Conservation (phyloP, 23 tunicate genomes). For the Trididemnum nubilum region DNA sequence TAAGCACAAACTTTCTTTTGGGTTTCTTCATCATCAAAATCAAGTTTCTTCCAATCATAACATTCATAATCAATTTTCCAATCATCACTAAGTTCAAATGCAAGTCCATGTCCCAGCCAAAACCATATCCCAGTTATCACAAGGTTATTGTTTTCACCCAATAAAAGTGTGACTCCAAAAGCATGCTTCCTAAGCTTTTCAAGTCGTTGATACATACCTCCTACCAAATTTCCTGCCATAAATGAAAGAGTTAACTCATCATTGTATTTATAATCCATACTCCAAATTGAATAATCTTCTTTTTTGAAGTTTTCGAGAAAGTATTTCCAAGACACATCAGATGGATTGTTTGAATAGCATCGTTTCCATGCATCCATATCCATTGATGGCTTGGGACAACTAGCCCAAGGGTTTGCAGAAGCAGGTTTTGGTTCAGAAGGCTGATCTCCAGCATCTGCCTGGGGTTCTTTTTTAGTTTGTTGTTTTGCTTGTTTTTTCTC, state of each 20-base stretch:
- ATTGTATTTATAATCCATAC: constrained; percentile 59
- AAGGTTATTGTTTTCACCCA: constrained; percentile 20
- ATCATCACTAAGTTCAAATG: constrained; percentile 54
- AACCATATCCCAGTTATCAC: constrained; percentile 79
- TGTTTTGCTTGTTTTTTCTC: constrained; percentile 18
- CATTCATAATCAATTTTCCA: constrained; percentile 90
- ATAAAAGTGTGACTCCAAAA: constrained; percentile 29
- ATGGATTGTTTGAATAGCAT: constrained; percentile 48
- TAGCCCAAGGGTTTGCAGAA: constrained; percentile 84
- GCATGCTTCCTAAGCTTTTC: constrained; percentile 78
- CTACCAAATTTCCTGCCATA: constrained; percentile 64
- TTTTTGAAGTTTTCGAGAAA: constrained; percentile 81
- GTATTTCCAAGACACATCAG: constrained; percentile 48
- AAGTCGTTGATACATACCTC: constrained; percentile 79
- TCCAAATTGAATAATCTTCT: constrained; percentile 91
- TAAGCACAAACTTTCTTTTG: constrained; percentile 48
- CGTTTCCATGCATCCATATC: constrained; percentile 92
- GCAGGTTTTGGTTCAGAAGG: constrained; percentile 52
- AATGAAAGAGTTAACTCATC: constrained; percentile 60
- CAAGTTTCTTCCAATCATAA: constrained; percentile 79
- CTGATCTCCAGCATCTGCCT: background rate
- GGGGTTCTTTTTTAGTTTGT: constrained; percentile 28
- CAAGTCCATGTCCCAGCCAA: constrained; percentile 92
- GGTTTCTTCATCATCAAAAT: constrained; percentile 39
- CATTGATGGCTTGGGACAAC: constrained; percentile 47